A percentile compares a stretch with the other conserved stretches of the same genome.
Conservation (phyloP, 2,797 vertebrate genomes). For the Sebastiscus albofasciatus region DNA sequence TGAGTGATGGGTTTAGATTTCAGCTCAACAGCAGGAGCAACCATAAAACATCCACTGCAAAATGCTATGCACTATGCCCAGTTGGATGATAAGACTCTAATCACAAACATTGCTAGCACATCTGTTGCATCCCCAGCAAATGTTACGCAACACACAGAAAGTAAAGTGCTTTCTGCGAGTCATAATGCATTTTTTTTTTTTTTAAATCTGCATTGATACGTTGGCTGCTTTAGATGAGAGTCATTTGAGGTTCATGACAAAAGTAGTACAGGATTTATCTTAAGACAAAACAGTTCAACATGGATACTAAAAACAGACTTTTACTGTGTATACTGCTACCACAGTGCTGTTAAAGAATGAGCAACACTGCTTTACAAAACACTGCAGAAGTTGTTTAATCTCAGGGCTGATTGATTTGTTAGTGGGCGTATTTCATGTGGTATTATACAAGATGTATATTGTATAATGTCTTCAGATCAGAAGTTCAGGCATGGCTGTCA, state of each 20-base stretch:
- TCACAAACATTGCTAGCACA: not conserved
- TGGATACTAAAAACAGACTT: not conserved
- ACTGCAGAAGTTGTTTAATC: not conserved
- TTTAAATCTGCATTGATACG: not conserved
- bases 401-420: not conserved
- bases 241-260: not conserved
- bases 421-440: not conserved
- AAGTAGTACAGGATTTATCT: not conserved
- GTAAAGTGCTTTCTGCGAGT: not conserved
- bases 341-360: not conserved
- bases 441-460: not conserved
- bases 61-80: not conserved
- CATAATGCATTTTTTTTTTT: not conserved
- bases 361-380: not conserved
- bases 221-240: not conserved
- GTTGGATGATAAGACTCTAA: not conserved
- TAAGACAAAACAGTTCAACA: not conserved
- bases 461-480: constrained; percentile 1
- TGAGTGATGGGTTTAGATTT: not conserved
- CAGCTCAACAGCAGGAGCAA: not conserved
- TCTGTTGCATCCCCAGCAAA: not conserved
- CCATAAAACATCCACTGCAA: not conserved
- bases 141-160: not conserved
- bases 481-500: not conserved
- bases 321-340: not conserved